Evolutionary conservation across 1,140 invertebrate species (phyloP), one percentile per base, ranked within the genome.

Genomic region (Goniozus legneri): DNA sequence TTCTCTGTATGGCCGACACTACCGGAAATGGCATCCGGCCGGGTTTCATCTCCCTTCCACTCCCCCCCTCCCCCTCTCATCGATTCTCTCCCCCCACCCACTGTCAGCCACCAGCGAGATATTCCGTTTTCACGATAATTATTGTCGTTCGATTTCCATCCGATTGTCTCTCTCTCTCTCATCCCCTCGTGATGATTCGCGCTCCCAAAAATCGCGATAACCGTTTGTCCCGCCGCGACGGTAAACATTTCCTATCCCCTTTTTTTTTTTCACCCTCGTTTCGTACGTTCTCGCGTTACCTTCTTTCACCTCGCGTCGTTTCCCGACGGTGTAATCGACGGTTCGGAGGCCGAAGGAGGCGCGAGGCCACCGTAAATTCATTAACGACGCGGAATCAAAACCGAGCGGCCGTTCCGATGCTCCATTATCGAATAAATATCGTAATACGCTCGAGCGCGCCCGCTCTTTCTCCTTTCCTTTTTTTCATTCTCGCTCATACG

Each of bases 41-140:
- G 66, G 54, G 36, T 47, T 56, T 64, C 31, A 14, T 62, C 62
- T 60, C 61, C 58, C 51, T 58, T 54, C 54, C 19, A 54, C 49
- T 49, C 52, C 54, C 57, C 41, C 13, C 44, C 16, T 31, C 34
- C 18, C 43, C 50, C 32, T 7, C 46, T 27, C 42, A 30, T 24
- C 35, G 8, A 21, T 34, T 3, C 27, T 30, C n/a, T 16, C 53
- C 44, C 33, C 36, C 40, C 50, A 33, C 55, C 60, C 54, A 52
- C 56, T 59, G 33, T 48, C 47, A 46, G 54, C 53, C 58, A 54
- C 57, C 64, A 56, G 34, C 58, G 67, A 69, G 62, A 71, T 74
- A 74, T 74, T 74, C 60, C 69, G 67, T 73, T 71, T 73, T 74
- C 71, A 69, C 67, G 68, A 74, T 74, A 73, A 76, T 76, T 73